Conservation (phyloP, 2,113 vertebrate species). For the Colistium nudipinnis region DNA sequence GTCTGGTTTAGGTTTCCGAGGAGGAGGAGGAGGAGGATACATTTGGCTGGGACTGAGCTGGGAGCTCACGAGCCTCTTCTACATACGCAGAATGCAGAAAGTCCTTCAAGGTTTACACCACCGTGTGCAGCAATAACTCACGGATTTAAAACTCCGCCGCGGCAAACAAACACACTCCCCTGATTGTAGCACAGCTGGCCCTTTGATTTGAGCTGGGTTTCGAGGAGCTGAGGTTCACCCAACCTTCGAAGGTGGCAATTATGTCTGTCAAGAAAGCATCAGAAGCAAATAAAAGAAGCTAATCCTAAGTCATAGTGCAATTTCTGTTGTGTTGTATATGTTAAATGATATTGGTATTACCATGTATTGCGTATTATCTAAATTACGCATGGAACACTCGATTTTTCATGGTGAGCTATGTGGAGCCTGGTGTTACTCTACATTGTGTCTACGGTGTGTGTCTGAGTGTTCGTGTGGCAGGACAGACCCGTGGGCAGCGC, state of each 20-base stretch:
- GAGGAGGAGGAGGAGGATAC: constrained; percentile 25
- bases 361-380: too few relatives aligned
- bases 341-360: too few relatives aligned
- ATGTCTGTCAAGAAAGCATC: too few relatives aligned
- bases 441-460: too few relatives aligned
- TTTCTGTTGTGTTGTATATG: too few relatives aligned
- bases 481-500: not conserved
- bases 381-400: too few relatives aligned
- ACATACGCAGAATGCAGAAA: constrained; percentile 10
- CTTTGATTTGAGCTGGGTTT: not conserved
- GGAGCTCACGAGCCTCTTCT: constrained; percentile 8
- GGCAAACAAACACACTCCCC: constrained; percentile 5
- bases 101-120: constrained; percentile 10
- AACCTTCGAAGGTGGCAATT: too few relatives aligned
- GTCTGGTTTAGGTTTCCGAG: constrained; percentile 36
- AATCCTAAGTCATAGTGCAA: too few relatives aligned
- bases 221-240: too few relatives aligned
- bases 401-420: too few relatives aligned
- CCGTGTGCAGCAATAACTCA: constrained; percentile 1
- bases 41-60: constrained; percentile 10
- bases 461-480: constrained; percentile 7
- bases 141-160: constrained; percentile 9
- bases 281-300: too few relatives aligned
- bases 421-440: too few relatives aligned
- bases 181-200: not conserved